Percentiles rank a stretch among this genome's conserved stretches.
These are phyloP conservation scores for Porites australiensis DNA, from an alignment of 64 coral and sea anemone genomes.

Conservation along the genomic window DNA sequence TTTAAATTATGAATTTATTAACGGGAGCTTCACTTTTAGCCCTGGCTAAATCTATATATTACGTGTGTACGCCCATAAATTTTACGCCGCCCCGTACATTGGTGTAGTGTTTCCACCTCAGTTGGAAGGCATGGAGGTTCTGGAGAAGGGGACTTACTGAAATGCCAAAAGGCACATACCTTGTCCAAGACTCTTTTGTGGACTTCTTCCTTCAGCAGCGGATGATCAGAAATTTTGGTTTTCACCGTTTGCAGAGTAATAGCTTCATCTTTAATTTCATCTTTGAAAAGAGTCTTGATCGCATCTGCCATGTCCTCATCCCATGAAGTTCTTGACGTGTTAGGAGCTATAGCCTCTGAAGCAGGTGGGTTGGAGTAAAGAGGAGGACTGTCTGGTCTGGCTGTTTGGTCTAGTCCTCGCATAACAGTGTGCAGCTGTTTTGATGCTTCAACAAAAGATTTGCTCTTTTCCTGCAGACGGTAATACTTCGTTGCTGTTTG, in stretches of 20 bases:
- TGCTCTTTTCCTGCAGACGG: constrained; percentile 29
- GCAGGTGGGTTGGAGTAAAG: not conserved
- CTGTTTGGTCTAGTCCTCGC: constrained; percentile 13
- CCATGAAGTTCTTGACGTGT: constrained; percentile 20
- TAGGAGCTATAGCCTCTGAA: not conserved
- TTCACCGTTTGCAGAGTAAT: constrained; percentile 33
- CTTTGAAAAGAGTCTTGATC: constrained; percentile 14
- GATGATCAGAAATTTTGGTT: constrained; percentile 43
- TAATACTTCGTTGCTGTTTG: constrained; percentile 40
- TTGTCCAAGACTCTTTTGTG: constrained; percentile 35
- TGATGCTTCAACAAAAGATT: constrained; percentile 7
- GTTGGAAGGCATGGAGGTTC: not conserved
- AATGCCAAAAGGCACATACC: constrained; percentile 43
- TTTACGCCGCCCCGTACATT: not conserved
- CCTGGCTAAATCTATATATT: no score
- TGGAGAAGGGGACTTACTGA: not conserved
- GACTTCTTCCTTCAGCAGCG: constrained; percentile 31
- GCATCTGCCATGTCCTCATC: constrained; percentile 10
- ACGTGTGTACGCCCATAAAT: not conserved
- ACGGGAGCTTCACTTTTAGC: no score
- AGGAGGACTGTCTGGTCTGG: not conserved
- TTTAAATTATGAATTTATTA: no score
- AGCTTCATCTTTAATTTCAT: constrained; percentile 26
- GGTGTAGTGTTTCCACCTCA: constrained; percentile 1
- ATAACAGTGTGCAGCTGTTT: constrained; percentile 18